These are phyloP conservation scores for Pipistrellus kuhlii DNA, from an alignment of 2,797 vertebrate species.

Conservation along the genomic window DNA sequence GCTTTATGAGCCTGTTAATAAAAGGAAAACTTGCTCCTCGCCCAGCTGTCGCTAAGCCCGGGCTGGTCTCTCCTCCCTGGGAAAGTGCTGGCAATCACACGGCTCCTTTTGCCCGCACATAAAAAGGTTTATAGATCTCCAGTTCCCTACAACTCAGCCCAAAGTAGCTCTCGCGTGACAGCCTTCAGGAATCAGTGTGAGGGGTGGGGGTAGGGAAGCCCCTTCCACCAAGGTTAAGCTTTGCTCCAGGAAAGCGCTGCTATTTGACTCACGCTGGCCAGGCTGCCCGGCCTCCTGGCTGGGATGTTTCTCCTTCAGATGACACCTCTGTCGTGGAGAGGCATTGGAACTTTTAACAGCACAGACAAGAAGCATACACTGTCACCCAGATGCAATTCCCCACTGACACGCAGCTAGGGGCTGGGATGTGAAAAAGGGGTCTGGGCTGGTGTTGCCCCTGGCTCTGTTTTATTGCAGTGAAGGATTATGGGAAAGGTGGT, in stretches of 20 bases:
- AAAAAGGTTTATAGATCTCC: conserved; percentile 89
- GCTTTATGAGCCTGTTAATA: conserved; percentile 85
- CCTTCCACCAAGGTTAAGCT: conserved; percentile 83
- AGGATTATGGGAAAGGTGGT: conserved; percentile 5
- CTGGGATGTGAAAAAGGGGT: conserved; percentile 59
- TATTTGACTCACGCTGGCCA: conserved; percentile 77
- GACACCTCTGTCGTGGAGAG: conserved; percentile 59
- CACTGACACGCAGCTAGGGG: conserved; percentile 36
- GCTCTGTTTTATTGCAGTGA: conserved; percentile 40
- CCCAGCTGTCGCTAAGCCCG: conserved; percentile 74
- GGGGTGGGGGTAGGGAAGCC: accelerated
- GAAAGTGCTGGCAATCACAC: conserved; percentile 83
- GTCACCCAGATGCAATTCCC: conserved; percentile 58
- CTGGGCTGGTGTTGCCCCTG: neutral
- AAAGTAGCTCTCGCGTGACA: conserved; percentile 86
- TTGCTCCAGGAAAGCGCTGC: conserved; percentile 57
- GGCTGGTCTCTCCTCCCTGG: conserved; percentile 75
- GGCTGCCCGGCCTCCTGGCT: conserved; percentile 47
- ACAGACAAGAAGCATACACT: conserved; percentile 72
- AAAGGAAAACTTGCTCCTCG: conserved; percentile 79
- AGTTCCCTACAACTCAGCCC: conserved; percentile 88
- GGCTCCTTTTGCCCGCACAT: conserved; percentile 82
- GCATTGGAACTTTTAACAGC: conserved; percentile 76
- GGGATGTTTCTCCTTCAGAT: conserved; percentile 71
- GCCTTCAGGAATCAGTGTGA: conserved; percentile 83